Conservation (phyloP, 2,888 invertebrate genomes). For the Lasioglossum lativentre region DNA sequence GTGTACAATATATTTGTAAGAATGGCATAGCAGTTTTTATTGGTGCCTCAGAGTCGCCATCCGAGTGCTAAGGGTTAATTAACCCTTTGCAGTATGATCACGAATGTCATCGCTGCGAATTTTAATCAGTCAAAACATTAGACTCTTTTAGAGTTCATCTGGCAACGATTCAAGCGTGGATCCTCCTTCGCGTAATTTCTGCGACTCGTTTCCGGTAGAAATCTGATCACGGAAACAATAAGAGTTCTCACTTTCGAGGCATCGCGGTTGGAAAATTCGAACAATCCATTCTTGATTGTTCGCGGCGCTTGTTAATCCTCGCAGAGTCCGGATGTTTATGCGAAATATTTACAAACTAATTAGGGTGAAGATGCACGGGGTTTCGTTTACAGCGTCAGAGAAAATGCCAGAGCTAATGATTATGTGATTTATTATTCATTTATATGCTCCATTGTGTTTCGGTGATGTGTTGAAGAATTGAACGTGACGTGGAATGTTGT, state of each 20-base stretch:
- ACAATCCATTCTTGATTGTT: background rate
- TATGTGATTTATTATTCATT: background rate
- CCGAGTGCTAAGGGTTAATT: too few relatives aligned
- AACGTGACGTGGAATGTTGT: background rate
- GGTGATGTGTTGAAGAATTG: background rate
- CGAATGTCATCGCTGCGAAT: background rate
- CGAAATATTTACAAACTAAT: background rate
- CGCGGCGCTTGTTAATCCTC: slow-evolving; percentile 2
- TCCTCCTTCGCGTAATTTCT: background rate
- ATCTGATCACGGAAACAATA: background rate
- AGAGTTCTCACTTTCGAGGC: slow-evolving; percentile 1
- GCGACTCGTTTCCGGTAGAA: background rate
- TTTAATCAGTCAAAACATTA: too few relatives aligned
- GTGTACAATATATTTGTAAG: too few relatives aligned
- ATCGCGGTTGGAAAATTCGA: slow-evolving; percentile 1
- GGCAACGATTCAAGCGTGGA: slow-evolving; percentile 20
- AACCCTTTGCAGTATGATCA: too few relatives aligned
- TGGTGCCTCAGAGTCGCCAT: too few relatives aligned
- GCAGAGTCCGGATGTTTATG: background rate
- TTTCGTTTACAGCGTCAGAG: background rate
- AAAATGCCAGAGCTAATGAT: background rate
- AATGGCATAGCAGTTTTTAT: too few relatives aligned
- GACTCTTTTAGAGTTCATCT: slow-evolving; percentile 6
- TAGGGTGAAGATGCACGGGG: background rate
- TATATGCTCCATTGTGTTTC: background rate